Evolutionary conservation across 2,888 invertebrate genomes (phyloP).

Genomic region (Eurois occulta): DNA sequence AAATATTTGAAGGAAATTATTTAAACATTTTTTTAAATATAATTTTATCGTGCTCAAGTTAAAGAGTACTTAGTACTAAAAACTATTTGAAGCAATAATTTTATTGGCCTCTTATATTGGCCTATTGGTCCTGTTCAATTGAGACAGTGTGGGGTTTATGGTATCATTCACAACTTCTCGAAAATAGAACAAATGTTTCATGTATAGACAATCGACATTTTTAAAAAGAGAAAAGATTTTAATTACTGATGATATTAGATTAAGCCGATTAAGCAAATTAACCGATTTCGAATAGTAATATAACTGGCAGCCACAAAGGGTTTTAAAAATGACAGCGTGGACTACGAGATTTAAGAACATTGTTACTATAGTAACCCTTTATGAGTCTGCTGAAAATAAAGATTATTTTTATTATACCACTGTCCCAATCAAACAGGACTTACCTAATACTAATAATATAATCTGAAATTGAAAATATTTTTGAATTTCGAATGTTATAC

Average conservation of each 20-base stretch:
- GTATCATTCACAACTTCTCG: neutral
- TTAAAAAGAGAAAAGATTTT: neutral
- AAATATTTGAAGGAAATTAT: conserved; percentile 87
- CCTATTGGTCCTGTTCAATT: conserved; percentile 67
- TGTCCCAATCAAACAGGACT: conserved; percentile 63
- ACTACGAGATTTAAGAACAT: neutral
- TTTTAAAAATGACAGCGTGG: neutral
- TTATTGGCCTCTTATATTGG: conserved; percentile 73
- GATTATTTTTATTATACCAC: neutral
- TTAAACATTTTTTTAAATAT: conserved; percentile 69
- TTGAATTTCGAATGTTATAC: conserved; percentile 65
- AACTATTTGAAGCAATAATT: conserved; percentile 84
- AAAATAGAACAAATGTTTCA: neutral
- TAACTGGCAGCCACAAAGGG: neutral
- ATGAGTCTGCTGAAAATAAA: neutral
- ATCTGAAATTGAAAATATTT: conserved; percentile 76
- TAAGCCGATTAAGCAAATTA: conserved; percentile 25
- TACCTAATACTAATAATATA: conserved; percentile 56
- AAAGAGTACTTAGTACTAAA: conserved; percentile 80
- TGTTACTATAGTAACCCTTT: neutral
- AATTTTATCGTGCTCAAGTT: conserved; percentile 74
- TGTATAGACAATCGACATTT: too few relatives aligned
- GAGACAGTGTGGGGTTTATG: conserved; percentile 40
- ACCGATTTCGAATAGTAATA: neutral
- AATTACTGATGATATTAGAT: neutral